Conservation (phyloP, 2,113 vertebrate genomes). For the Rhabdornis inornatus region DNA sequence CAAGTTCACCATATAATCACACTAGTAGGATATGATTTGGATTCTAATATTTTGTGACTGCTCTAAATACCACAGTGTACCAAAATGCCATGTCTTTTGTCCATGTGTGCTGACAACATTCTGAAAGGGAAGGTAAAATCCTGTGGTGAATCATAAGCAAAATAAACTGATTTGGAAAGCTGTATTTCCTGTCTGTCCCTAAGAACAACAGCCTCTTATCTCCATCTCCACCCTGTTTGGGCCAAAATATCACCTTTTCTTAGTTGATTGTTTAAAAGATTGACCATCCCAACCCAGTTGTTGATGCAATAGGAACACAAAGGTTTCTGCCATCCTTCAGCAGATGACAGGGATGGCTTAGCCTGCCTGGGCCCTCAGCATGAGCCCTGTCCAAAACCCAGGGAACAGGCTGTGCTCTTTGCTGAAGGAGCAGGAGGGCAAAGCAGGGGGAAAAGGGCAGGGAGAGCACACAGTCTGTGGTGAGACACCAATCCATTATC, state of each 20-base stretch:
- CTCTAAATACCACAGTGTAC: neutral
- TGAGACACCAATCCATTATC: neutral
- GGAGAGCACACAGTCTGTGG: accelerated
- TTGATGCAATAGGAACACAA: neutral
- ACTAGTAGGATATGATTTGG: neutral
- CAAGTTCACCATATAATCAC: neutral
- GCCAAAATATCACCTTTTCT: neutral
- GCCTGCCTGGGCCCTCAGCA: neutral
- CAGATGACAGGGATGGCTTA: neutral
- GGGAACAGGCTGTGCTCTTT: neutral
- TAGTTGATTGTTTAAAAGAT: neutral
- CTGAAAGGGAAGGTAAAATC: neutral
- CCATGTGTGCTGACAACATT: neutral
- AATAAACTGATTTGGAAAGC: neutral
- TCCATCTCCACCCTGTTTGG: neutral
- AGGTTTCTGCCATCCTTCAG: neutral
- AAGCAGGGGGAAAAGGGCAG: neutral
- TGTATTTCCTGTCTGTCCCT: neutral
- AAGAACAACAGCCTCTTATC: neutral
- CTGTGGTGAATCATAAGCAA: neutral
- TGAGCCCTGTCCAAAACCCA: accelerated
- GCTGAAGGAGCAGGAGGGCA: neutral
- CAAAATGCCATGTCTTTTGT: neutral
- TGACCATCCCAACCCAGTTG: neutral
- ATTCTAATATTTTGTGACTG: slow-evolving; percentile 10